phyloP scores from a whole-genome alignment of 2,797 vertebrate genomes.

The Sebastes hopkinsi region DNA sequence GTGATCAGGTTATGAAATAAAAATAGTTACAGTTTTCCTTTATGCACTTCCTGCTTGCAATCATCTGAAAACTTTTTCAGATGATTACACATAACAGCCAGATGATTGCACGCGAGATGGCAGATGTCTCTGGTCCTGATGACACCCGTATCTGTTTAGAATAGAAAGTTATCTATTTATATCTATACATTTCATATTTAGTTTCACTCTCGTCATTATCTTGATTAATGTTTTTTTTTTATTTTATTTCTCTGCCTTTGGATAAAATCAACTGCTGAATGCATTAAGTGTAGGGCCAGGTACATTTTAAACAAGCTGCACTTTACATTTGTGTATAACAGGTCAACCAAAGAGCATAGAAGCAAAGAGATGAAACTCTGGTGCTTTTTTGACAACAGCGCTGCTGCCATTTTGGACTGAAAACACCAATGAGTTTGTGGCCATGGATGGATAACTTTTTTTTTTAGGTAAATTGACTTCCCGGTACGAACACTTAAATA shows the following conservation, averaged over 20 bases:
- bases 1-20: slow-evolving; percentile 1
- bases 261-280: background rate
- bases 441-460: too few relatives aligned
- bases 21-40: slow-evolving; percentile 23
- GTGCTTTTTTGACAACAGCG: too few relatives aligned
- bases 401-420: too few relatives aligned
- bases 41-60: slow-evolving; percentile 17
- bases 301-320: background rate
- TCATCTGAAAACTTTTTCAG: slow-evolving; percentile 31
- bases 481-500: too few relatives aligned
- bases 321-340: background rate
- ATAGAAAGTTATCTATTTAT: slow-evolving; percentile 18
- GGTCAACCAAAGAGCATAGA: background rate
- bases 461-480: too few relatives aligned
- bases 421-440: too few relatives aligned
- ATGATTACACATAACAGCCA: slow-evolving; percentile 40
- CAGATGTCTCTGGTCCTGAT: slow-evolving; percentile 2
- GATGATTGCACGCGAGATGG: slow-evolving; percentile 24
- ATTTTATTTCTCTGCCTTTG: background rate
- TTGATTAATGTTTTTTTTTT: background rate
- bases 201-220: background rate
- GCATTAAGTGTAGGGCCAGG: background rate
- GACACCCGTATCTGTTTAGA: slow-evolving; percentile 3
- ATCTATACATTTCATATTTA: background rate
- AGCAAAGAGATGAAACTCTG: too few relatives aligned